Evolutionary conservation across 1,140 invertebrate species (phyloP).

Genomic region (Aricia agestis): DNA sequence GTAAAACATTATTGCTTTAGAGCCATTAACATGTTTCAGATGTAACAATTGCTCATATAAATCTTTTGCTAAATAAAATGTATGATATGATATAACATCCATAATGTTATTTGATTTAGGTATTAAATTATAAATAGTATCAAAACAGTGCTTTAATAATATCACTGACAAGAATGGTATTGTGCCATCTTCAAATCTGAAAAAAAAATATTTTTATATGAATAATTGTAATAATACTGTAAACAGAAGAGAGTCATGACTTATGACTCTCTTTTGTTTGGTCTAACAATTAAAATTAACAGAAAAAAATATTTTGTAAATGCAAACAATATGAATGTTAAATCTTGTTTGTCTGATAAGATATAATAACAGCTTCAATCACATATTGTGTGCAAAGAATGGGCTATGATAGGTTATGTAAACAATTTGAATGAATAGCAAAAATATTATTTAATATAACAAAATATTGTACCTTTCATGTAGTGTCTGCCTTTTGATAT

Average conservation of each 20-base stretch:
- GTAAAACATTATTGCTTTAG: slow-evolving; percentile 84
- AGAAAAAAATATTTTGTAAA: too few species aligned
- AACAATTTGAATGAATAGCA: not conserved
- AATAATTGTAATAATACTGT: too few species aligned
- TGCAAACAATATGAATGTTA: not conserved
- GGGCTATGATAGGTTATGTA: not conserved
- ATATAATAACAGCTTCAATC: not conserved
- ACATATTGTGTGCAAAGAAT: too few species aligned
- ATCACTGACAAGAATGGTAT: slow-evolving; percentile 91
- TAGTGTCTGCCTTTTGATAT: slow-evolving; percentile 81
- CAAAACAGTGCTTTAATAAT: slow-evolving; percentile 88
- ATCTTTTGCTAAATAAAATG: slow-evolving; percentile 86
- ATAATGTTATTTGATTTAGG: slow-evolving; percentile 75
- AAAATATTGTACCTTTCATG: slow-evolving; percentile 78
- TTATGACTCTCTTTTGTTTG: too few species aligned
- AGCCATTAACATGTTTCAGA: slow-evolving; percentile 86
- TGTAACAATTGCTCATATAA: slow-evolving; percentile 80
- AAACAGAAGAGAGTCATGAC: too few species aligned
- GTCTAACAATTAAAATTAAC: too few species aligned
- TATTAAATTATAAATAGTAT: slow-evolving; percentile 79
- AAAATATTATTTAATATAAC: not conserved
- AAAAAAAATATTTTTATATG: slow-evolving; percentile 33
- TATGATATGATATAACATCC: slow-evolving; percentile 83
- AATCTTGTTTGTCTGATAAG: not conserved
- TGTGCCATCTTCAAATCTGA: slow-evolving; percentile 97